A percentile compares a stretch with the other conserved stretches of the same genome.
Evolutionary conservation across 2,113 vertebrate genomes (phyloP).

Genomic region (Mormyrus iriodes): DNA sequence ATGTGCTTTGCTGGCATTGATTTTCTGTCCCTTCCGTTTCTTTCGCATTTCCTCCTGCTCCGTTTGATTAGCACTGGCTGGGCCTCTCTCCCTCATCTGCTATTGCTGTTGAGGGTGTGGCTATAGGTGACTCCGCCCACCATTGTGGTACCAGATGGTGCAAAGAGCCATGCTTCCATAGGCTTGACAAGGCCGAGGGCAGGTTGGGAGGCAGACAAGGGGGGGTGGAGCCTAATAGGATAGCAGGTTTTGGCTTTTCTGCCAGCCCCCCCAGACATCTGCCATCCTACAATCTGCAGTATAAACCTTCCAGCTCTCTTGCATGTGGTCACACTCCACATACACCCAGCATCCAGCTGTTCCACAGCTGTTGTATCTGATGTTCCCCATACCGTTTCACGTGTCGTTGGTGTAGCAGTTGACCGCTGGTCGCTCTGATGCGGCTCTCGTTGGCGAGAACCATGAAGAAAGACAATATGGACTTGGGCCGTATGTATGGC

Average conservation of each 20-base stretch:
- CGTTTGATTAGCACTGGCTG: neutral
- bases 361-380: neutral
- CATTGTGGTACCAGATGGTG: neutral
- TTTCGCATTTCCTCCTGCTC: neutral
- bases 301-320: neutral
- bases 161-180: too few species aligned
- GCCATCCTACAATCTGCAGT: neutral
- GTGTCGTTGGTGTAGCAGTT: neutral
- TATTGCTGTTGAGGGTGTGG: neutral
- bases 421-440: neutral
- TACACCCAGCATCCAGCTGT: neutral
- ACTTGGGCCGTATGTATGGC: neutral
- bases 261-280: neutral
- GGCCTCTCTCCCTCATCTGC: neutral
- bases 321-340: neutral
- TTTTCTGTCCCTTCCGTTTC: slow-evolving; percentile 12
- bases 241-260: neutral
- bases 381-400: neutral
- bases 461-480: neutral
- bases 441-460: neutral
- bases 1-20: neutral
- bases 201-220: neutral
- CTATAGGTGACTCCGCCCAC: neutral
- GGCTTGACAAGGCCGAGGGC: neutral
- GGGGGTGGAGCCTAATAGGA: neutral